Percentiles rank a stretch among this genome's conserved stretches.
Evolutionary conservation across 2,888 invertebrate species (phyloP).

Genomic region (Ganaspis brasiliensis): DNA sequence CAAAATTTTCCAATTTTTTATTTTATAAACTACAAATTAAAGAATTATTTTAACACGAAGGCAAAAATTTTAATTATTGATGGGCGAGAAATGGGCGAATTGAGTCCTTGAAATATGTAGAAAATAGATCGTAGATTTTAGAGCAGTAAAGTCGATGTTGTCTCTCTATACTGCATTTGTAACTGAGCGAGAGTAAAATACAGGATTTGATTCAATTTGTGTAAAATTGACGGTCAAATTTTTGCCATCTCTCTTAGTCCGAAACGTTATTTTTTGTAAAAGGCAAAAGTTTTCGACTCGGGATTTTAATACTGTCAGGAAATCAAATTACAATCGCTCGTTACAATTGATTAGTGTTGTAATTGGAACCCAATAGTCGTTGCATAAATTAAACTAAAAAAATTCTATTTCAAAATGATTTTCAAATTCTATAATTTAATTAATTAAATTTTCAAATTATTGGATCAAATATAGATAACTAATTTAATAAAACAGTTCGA

Average conservation of each 20-base stretch:
- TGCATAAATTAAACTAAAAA: not conserved
- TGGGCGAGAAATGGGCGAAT: slow-evolving; percentile 55
- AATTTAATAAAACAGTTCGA: too few species aligned
- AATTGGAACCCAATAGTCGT: slow-evolving; percentile 54
- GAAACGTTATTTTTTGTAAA: slow-evolving; percentile 72
- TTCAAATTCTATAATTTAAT: too few species aligned
- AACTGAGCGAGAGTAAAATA: slow-evolving; percentile 53
- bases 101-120: slow-evolving; percentile 61
- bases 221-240: slow-evolving; percentile 51
- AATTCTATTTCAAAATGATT: too few species aligned
- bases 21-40: too few species aligned
- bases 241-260: slow-evolving; percentile 54
- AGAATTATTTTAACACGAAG: too few species aligned
- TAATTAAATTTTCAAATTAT: too few species aligned
- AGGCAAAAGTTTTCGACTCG: slow-evolving; percentile 60
- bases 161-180: slow-evolving; percentile 53
- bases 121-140: slow-evolving; percentile 63
- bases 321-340: slow-evolving; percentile 50
- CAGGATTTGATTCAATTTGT: slow-evolving; percentile 44
- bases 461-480: too few species aligned
- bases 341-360: slow-evolving; percentile 42
- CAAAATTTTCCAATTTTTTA: too few species aligned
- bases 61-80: slow-evolving; percentile 1
- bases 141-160: slow-evolving; percentile 60
- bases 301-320: slow-evolving; percentile 52